Evolutionary conservation across 2,797 vertebrate species (phyloP), one percentile per base, ranked within the genome.

Genomic region (Acropternis orthonyx): DNA sequence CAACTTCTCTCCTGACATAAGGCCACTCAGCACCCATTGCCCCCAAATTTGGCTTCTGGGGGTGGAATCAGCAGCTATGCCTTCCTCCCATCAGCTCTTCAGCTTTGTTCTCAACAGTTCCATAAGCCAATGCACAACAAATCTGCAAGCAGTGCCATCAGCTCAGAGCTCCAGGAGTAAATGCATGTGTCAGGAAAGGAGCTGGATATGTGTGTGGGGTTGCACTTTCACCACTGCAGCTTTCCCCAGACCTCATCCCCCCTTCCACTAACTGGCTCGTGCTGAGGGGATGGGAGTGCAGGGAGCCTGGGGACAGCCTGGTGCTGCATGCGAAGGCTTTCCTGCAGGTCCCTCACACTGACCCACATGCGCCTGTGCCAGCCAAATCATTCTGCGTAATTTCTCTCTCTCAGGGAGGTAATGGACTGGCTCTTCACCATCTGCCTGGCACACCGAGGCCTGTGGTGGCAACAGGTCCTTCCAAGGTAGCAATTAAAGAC

Each of bases 341-440:
- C 20, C 82, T 59, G 93, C 79, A 48, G 78, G 87, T 59, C 59
- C n/a, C 79, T 78, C 92, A 61, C 2, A 8, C 84, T 81, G 88
- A 76, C 88, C 91, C 2, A 0, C 3, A 18, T 43, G 61, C 0
- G 2, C 52, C 88, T 30, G 62, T 94, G 94, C 94, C 96, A 97
- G 89, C 63, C 93, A 86, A 90, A 94, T 94, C 93, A 89, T 97
- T 94, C 95, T 88, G 95, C 94, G 88, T 76, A 79, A 95, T 96
- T 97, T 95, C 92, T 90, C 72, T 86, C 91, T 88, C 67, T 0
- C 0, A 9, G 86, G 92, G 89, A 95, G 92, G 89, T 91, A 95
- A 95, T 92, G 95, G 88, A 56, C 91, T 92, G 80, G 80, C 88
- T 94, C 77, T 76, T 92, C 79, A 94, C 96, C 91, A 96, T 95